phyloP scores from a whole-genome alignment of 2,888 invertebrate species.

The Resseliella maxima region DNA sequence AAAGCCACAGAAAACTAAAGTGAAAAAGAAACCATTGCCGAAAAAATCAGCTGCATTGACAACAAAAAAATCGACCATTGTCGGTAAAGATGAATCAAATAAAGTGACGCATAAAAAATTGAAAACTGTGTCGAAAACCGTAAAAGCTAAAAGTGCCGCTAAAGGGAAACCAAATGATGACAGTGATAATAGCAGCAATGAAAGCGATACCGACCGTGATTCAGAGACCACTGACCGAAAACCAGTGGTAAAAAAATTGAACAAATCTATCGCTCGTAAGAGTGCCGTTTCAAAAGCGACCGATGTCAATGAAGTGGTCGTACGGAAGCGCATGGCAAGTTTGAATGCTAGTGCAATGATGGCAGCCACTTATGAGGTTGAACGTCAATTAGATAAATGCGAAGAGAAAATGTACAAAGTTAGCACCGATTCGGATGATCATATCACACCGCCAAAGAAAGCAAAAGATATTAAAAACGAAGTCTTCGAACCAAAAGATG shows the following conservation, averaged over 20 bases:
- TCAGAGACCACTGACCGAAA: slow-evolving; percentile 62
- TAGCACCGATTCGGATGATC: slow-evolving; percentile 56
- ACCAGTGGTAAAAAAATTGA: slow-evolving; percentile 59
- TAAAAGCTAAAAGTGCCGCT: slow-evolving; percentile 66
- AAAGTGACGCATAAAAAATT: slow-evolving; percentile 65
- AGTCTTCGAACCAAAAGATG: slow-evolving; percentile 57
- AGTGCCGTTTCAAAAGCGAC: slow-evolving; percentile 60
- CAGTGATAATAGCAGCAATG: not conserved
- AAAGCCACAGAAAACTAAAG: slow-evolving; percentile 32
- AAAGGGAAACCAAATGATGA: slow-evolving; percentile 67
- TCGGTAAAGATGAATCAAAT: slow-evolving; percentile 56
- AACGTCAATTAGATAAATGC: slow-evolving; percentile 66
- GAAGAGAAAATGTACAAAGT: slow-evolving; percentile 56
- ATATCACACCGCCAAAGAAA: slow-evolving; percentile 56
- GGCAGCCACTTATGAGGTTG: slow-evolving; percentile 86
- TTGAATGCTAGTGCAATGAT: slow-evolving; percentile 90
- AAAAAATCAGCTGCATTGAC: slow-evolving; percentile 59
- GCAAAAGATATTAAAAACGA: slow-evolving; percentile 60
- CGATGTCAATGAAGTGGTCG: slow-evolving; percentile 87
- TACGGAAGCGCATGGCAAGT: slow-evolving; percentile 91
- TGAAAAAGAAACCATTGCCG: slow-evolving; percentile 58
- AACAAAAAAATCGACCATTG: slow-evolving; percentile 59
- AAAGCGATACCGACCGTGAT: slow-evolving; percentile 64
- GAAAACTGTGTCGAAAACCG: slow-evolving; percentile 58
- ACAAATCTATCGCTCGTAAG: not conserved